These are phyloP conservation scores for Acrossocheilus wenchowensis DNA, from an alignment of 2,797 vertebrate genomes.

Conservation along the genomic window DNA sequence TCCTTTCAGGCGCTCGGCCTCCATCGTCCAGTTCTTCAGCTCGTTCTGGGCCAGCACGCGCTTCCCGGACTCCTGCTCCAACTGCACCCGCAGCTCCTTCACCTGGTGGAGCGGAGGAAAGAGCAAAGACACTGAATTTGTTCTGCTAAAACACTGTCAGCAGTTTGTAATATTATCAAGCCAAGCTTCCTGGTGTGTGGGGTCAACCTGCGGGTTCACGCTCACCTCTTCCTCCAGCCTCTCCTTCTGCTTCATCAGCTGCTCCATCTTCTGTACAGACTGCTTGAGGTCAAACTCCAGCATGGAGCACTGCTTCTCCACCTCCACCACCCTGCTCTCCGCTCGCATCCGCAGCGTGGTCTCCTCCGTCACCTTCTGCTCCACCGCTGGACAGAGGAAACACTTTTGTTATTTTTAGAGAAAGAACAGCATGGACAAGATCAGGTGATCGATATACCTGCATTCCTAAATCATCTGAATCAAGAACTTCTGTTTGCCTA, in stretches of 20 bases:
- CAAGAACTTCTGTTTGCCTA: neutral
- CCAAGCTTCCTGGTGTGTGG: too few species aligned
- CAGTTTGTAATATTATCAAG: too few species aligned
- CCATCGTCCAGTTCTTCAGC: conserved; percentile 87
- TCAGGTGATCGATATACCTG: neutral
- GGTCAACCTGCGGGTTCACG: too few species aligned
- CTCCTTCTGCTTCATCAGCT: conserved; percentile 95
- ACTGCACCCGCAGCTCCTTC: conserved; percentile 84
- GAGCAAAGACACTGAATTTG: neutral
- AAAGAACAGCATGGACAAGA: neutral
- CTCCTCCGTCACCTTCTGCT: conserved; percentile 95
- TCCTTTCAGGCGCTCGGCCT: conserved; percentile 90
- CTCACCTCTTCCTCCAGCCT: conserved; percentile 93
- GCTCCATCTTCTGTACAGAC: conserved; percentile 96
- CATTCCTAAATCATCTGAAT: neutral
- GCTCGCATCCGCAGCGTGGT: conserved; percentile 89
- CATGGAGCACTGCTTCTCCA: conserved; percentile 98
- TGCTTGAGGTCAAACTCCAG: conserved; percentile 97
- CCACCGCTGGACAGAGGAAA: conserved; percentile 82
- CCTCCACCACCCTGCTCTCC: conserved; percentile 92
- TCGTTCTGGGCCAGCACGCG: conserved; percentile 86
- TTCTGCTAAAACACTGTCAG: neutral
- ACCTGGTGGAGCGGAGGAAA: conserved; percentile 72
- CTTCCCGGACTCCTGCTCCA: conserved; percentile 92
- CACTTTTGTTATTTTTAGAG: neutral